Evolutionary conservation across 2,888 invertebrate species (phyloP).

Genomic region (Chloroclystis v-ata): DNA sequence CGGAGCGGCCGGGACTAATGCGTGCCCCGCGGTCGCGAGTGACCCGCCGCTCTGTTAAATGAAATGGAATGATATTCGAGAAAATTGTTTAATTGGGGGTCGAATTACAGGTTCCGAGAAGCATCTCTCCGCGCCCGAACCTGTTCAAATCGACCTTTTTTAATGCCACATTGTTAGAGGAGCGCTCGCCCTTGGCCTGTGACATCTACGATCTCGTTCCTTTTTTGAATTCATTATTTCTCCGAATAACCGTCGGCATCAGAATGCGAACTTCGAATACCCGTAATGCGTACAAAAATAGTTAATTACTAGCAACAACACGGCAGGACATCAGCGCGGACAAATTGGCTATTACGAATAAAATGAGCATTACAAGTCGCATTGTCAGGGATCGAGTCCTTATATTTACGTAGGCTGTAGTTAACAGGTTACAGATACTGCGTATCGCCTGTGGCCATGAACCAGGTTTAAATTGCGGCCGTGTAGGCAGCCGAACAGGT

Average conservation of each 20-base stretch:
- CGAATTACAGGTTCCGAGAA: constrained; percentile 66
- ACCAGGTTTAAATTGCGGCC: constrained; percentile 68
- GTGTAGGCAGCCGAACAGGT: constrained; percentile 71
- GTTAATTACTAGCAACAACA: constrained; percentile 27
- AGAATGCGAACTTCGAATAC: constrained; percentile 11
- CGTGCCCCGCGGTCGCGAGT: constrained; percentile 68
- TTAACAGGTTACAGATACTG: constrained; percentile 60
- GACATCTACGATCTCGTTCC: constrained; percentile 21
- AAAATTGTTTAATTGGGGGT: constrained; percentile 74
- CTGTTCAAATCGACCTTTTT: constrained; percentile 49
- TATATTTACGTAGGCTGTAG: constrained; percentile 54
- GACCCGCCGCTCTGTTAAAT: constrained; percentile 51
- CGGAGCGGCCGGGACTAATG: constrained; percentile 63
- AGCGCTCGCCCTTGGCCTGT: constrained; percentile 29
- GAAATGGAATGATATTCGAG: constrained; percentile 71
- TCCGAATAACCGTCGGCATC: constrained; percentile 8
- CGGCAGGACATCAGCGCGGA: constrained; percentile 27
- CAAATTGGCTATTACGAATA: constrained; percentile 32
- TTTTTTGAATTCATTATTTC: constrained; percentile 23
- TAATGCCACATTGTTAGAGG: constrained; percentile 24
- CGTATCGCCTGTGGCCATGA: constrained; percentile 74
- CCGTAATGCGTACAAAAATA: constrained; percentile 9
- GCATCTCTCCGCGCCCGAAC: constrained; percentile 36
- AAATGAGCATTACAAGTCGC: constrained; percentile 28
- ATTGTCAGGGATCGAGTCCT: constrained; percentile 39